Evolutionary conservation across 1,140 invertebrate genomes (phyloP).

Genomic region (Venturia canescens): DNA sequence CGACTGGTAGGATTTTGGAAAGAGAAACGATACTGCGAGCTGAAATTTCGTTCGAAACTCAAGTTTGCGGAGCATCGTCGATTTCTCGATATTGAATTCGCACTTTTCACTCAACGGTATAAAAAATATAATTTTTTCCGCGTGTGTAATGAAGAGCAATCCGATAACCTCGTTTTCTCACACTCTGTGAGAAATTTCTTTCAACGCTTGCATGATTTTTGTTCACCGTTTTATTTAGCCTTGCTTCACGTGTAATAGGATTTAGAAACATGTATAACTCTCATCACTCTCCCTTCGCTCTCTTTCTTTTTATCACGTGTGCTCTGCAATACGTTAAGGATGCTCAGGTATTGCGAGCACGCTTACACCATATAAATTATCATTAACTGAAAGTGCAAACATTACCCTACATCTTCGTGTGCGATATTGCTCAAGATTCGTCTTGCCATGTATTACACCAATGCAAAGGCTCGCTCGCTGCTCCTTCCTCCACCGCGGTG

Average conservation of each 20-base stretch:
- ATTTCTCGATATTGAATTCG: too few relatives aligned
- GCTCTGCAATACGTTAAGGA: slow-evolving; percentile 21
- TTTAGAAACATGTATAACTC: slow-evolving; percentile 26
- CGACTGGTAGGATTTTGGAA: too few relatives aligned
- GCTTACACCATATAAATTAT: slow-evolving; percentile 45
- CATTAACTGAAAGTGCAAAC: slow-evolving; percentile 46
- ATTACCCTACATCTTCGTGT: slow-evolving; percentile 39
- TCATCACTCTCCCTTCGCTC: neutral
- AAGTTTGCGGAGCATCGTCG: too few relatives aligned
- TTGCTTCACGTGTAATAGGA: slow-evolving; percentile 18
- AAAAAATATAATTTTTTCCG: neutral
- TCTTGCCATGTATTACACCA: neutral
- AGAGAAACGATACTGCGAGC: too few relatives aligned
- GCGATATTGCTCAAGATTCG: slow-evolving; percentile 43
- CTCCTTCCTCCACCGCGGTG: neutral
- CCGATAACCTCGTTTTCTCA: neutral
- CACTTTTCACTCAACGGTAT: neutral
- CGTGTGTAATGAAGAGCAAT: neutral
- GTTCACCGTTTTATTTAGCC: neutral
- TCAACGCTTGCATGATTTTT: slow-evolving; percentile 11
- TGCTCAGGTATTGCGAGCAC: slow-evolving; percentile 44
- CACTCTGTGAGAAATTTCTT: neutral
- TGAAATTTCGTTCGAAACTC: too few relatives aligned
- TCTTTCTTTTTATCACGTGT: slow-evolving; percentile 1
- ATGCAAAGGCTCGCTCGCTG: slow-evolving; percentile 1